Evolutionary conservation across 2,888 invertebrate species (phyloP).

Genomic region (Caenorhabditis auriculariae): DNA sequence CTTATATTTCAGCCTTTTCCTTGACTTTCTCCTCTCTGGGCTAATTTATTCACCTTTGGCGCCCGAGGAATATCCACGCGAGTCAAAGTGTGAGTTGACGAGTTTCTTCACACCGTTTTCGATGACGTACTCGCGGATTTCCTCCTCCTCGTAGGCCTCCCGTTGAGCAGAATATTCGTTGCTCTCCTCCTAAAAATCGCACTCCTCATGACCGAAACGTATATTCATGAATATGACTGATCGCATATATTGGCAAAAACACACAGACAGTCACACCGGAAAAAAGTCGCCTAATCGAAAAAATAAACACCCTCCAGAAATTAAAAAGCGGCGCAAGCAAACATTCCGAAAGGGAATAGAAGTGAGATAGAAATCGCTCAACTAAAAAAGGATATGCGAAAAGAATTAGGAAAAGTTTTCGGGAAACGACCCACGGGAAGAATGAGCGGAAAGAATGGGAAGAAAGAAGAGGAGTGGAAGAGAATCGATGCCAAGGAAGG

Average conservation of each 20-base stretch:
- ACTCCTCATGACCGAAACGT: too few species aligned
- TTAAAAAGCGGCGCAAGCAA: background rate
- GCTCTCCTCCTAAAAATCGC: slow-evolving; percentile 22
- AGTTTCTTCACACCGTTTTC: slow-evolving; percentile 31
- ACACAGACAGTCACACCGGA: too few species aligned
- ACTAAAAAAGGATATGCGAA: background rate
- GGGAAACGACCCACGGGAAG: background rate
- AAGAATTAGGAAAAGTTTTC: background rate
- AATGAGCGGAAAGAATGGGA: background rate
- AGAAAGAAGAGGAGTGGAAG: slow-evolving; percentile 3
- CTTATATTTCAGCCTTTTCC: too few species aligned
- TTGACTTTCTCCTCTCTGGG: background rate
- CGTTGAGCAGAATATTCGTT: slow-evolving; percentile 33
- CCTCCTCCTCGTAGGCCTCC: slow-evolving; percentile 36
- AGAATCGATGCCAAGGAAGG: background rate
- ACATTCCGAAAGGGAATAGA: background rate
- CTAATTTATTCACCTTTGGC: slow-evolving; percentile 5
- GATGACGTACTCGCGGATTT: slow-evolving; percentile 32
- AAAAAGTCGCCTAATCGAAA: too few species aligned
- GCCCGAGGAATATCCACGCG: slow-evolving; percentile 17
- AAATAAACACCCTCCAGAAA: slow-evolving; percentile 2
- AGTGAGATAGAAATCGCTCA: background rate
- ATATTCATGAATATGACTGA: too few species aligned
- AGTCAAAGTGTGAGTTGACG: slow-evolving; percentile 30
- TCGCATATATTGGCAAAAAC: too few species aligned